Base-by-base conservation (phyloP, 2,797 vertebrate species). In the Brachymystax lenok region DNA sequence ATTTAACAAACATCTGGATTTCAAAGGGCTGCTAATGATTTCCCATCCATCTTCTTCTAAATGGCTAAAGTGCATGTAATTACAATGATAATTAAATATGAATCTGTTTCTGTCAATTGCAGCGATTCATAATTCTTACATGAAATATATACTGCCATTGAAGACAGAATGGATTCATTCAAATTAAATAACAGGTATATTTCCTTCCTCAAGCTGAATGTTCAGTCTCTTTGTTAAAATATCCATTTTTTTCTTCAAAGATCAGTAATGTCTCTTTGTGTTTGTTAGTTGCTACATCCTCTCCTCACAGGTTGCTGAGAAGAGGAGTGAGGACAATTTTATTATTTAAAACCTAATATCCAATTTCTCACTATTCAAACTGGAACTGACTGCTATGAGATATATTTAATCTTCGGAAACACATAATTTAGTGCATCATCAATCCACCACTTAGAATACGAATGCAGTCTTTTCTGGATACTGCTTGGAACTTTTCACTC, bases 1-100 rank as follows among this genome's bases (percentile, higher is more conserved):
- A 94, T 95, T 94, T 91, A 92, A 92, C 90, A 92, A 94, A 95
- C 94, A 95, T 94, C 93, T 94, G 94, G 91, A 92, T 95, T 94
- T 93, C 76, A 90, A 90, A 92, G 90, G 91, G 92, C 89, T 92
- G 88, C 82, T 95, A 94, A 95, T 94, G 92, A 93, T 93, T 94
- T 92, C 88, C 86, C 92, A 94, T 95, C 94, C 88, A 93, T 95
- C 94, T 94, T 93, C 80, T 86, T 87, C 91, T 92, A 94, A 95
- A 93, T 93, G 92, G 91, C 91, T 93, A 93, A 94, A 94, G 93
- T 94, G 93, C 90, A 93, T 83, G 87, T 92, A 94, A 95, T 95
- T 95, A 95, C 81, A 84, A 92, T 94, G 94, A 94, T 94, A 94
- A 95, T 95, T 94, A 94, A 91, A 91, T 91, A 90, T 93, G 92